Evolutionary conservation across 2,888 invertebrate genomes (phyloP).

Genomic region (Tenthredo amoena): DNA sequence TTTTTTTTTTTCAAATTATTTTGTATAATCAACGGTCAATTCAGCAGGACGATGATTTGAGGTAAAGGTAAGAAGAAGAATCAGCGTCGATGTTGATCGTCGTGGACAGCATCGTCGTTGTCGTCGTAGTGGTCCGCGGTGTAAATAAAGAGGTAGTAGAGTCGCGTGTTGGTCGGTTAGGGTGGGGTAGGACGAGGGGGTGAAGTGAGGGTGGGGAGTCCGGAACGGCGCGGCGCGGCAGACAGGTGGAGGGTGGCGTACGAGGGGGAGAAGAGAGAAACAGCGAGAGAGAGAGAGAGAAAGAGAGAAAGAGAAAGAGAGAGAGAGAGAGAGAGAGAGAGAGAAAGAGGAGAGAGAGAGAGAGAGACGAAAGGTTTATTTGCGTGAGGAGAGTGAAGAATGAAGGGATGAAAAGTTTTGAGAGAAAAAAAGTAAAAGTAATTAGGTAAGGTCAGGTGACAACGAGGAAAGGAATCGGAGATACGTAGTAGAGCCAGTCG

Average conservation of each 20-base stretch:
- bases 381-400: background rate
- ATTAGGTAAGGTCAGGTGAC: background rate
- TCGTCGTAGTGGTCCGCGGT: constrained; percentile 62
- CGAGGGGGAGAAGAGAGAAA: constrained; percentile 56
- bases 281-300: constrained; percentile 32
- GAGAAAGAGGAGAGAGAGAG: background rate
- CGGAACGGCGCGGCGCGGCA: constrained; percentile 52
- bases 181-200: constrained; percentile 68
- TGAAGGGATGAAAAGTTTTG: background rate
- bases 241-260: constrained; percentile 52
- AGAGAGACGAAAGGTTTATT: background rate
- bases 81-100: constrained; percentile 60
- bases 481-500: background rate
- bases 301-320: constrained; percentile 48
- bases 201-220: constrained; percentile 76
- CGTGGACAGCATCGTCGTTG: constrained; percentile 58
- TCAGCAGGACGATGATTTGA: constrained; percentile 55
- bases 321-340: constrained; percentile 38
- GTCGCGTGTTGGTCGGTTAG: constrained; percentile 65
- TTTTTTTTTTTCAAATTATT: constrained; percentile 51
- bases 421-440: background rate
- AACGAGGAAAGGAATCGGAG: background rate
- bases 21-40: constrained; percentile 53
- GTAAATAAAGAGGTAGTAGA: constrained; percentile 69
- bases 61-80: constrained; percentile 28